Evolutionary conservation across 2,113 vertebrate species (phyloP).

Genomic region (Donacobius atricapilla): DNA sequence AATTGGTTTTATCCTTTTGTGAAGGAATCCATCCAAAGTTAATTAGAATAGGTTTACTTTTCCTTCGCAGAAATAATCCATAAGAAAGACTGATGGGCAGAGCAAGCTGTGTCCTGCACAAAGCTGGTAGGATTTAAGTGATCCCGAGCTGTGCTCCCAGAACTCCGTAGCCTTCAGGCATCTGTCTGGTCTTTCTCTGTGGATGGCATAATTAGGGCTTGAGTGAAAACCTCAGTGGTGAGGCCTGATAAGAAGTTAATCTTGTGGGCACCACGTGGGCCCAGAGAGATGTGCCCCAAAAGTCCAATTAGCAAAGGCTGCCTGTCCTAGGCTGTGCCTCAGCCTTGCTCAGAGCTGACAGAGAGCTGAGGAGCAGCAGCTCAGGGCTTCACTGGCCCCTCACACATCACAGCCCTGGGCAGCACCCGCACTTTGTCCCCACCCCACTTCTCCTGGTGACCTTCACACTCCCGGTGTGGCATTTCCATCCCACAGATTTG

Average conservation of each 20-base stretch:
- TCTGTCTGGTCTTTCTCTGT: neutral
- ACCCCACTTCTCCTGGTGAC: accelerated
- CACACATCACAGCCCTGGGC: accelerated
- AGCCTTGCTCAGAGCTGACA: neutral
- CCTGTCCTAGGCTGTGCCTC: accelerated
- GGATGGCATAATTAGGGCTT: conserved; percentile 33
- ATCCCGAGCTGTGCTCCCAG: conserved; percentile 12
- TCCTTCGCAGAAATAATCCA: neutral
- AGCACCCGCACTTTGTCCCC: neutral
- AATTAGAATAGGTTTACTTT: conserved; percentile 35
- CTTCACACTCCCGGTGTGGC: neutral
- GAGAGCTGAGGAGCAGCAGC: neutral
- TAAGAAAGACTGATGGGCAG: conserved; percentile 1
- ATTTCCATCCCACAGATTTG: neutral
- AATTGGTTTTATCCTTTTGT: conserved; percentile 31
- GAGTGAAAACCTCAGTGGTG: conserved; percentile 15
- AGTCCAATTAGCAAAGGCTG: neutral
- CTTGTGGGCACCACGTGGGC: neutral
- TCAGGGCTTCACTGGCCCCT: neutral
- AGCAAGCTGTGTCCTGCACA: neutral
- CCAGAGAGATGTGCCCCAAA: neutral
- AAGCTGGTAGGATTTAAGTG: conserved; percentile 30
- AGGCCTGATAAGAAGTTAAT: conserved; percentile 36
- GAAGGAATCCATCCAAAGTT: conserved; percentile 17
- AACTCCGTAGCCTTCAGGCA: conserved; percentile 22